A percentile compares a stretch with the other conserved stretches of the same genome.
These are phyloP conservation scores for Sturmia bella DNA, from an alignment of 2,888 invertebrate species.

Conservation along the genomic window DNA sequence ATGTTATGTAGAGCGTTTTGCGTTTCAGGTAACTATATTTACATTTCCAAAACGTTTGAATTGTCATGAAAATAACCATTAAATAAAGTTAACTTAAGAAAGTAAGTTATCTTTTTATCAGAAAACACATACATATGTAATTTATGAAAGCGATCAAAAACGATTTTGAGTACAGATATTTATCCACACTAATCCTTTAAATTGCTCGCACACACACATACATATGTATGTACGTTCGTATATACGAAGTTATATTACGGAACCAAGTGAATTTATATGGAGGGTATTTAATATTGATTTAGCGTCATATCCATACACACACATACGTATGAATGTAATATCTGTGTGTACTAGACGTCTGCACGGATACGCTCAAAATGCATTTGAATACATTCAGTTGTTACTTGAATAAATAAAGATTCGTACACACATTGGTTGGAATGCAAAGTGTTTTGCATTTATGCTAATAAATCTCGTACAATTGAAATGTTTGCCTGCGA, in stretches of 20 bases:
- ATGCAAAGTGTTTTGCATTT: too few species aligned
- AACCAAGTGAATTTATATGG: neutral
- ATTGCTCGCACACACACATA: neutral
- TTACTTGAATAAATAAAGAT: too few species aligned
- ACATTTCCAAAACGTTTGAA: slow-evolving; percentile 18
- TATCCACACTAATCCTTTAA: too few species aligned
- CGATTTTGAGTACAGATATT: neutral
- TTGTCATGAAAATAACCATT: slow-evolving; percentile 75
- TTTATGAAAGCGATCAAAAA: neutral
- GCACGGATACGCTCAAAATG: too few species aligned
- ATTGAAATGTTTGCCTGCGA: too few species aligned
- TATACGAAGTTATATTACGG: neutral
- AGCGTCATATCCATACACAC: neutral
- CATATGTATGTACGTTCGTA: neutral
- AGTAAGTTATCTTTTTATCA: slow-evolving; percentile 75
- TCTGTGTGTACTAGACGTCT: too few species aligned
- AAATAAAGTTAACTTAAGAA: slow-evolving; percentile 82
- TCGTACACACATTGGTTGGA: too few species aligned
- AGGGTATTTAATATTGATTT: neutral
- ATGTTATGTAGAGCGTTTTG: too few species aligned
- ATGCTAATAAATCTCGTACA: too few species aligned
- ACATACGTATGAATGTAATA: too few species aligned
- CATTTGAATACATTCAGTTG: too few species aligned
- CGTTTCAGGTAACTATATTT: too few species aligned
- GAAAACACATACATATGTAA: neutral